Evolutionary conservation across 2,113 vertebrate genomes (phyloP), one percentile per base, ranked within the genome.

Genomic region (Macrotis lagotis): DNA sequence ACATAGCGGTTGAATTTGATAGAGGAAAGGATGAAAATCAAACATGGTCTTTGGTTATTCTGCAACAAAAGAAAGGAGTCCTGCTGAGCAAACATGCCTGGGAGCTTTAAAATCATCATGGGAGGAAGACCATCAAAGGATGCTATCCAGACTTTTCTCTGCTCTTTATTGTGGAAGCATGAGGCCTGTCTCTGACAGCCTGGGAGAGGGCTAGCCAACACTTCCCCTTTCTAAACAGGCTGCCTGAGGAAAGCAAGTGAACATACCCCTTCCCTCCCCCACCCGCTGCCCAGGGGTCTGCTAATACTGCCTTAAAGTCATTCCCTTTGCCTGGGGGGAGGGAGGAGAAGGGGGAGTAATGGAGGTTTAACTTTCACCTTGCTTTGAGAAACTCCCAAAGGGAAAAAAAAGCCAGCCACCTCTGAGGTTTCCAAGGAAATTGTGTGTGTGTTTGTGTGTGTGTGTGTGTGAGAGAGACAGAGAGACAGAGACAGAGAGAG

Each of bases 41-140:
- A n/a, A 74, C n/a, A 16, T n/a, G 37, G 11, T 74, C 37, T 26
- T 74, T 74, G 37, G n/a, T 12, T 37, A 66, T 74, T 74, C n/a
- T 74, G 37, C 37, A 74, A 37, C 37, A n/a, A n/a, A 74, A 74
- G 66, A 37, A 37, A 37, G 12, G 31, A 66, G 11, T 0, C 3
- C 31, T 8, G 37, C 66, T 7, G 66, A n/a, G 66, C 37, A 1
- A n/a, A 16, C n/a, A 14, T 16, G 0, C 66, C 5, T 6, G 0
- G 37, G 31, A 12, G 55, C 55, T 66, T 66, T 66, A 0, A 37
- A 16, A 66, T 66, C 55, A 31, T 19, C 53, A 16, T 37, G 37
- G 37, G 66, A 44, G 16, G 37, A n/a, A 44, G 16, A 16, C 66
- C 16, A 44, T 22, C 66, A 74, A 44, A 74, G 66, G 66, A 44